Conservation (phyloP, 2,113 vertebrate genomes). For the Carassius carassius region DNA sequence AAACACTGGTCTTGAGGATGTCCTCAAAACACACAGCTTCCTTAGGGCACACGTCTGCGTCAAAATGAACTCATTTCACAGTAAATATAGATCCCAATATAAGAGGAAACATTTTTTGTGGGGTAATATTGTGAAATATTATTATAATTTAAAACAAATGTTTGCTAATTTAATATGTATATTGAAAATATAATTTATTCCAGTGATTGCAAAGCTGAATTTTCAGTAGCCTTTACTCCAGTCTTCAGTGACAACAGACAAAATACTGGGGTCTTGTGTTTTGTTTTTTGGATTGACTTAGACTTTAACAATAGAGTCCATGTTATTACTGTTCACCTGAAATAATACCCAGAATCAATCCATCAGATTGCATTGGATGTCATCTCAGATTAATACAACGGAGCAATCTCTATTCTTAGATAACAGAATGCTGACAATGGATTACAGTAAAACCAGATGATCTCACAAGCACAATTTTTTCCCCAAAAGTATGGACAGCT, state of each 20-base stretch:
- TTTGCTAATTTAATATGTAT: no score
- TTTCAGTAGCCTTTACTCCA: no score
- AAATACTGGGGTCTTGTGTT: no score
- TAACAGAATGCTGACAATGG: conserved; percentile 57
- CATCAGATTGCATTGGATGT: conserved; percentile 58
- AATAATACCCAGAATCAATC: conserved; percentile 61
- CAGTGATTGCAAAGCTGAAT: no score
- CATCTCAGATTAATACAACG: conserved; percentile 61
- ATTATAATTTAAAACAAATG: no score
- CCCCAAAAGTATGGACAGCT: conserved; percentile 44
- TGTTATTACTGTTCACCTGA: conserved; percentile 60
- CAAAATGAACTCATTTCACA: not conserved
- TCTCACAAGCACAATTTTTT: conserved; percentile 5
- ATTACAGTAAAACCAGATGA: conserved; percentile 50
- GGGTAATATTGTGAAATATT: no score
- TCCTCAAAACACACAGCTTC: not conserved
- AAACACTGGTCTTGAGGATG: conserved; percentile 5
- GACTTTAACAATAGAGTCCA: not conserved
- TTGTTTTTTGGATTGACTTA: not conserved
- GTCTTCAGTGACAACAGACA: not conserved
- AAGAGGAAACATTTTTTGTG: not conserved
- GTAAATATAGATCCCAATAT: not conserved
- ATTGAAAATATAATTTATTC: no score
- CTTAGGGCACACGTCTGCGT: not conserved
- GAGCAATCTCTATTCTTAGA: conserved; percentile 59